phyloP scores from a whole-genome alignment of 2,888 invertebrate species.

The Phlogophora meticulosa region DNA sequence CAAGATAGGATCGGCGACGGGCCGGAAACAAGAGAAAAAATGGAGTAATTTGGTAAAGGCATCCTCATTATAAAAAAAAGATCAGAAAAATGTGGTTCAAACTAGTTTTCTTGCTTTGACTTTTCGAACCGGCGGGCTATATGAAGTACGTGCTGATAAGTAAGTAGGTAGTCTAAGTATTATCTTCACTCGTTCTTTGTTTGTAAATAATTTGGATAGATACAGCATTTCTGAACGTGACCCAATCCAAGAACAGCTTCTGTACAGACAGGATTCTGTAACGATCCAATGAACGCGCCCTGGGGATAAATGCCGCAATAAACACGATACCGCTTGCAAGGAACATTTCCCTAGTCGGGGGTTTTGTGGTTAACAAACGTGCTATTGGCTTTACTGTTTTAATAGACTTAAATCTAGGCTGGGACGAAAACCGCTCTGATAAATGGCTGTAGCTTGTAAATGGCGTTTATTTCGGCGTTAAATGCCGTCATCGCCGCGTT shows the following conservation, averaged over 20 bases:
- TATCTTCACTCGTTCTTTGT: slow-evolving; percentile 18
- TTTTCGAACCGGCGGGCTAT: not conserved
- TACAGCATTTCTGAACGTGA: slow-evolving; percentile 4
- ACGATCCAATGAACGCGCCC: slow-evolving; percentile 8
- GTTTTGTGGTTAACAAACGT: slow-evolving; percentile 18
- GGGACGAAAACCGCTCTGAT: not conserved
- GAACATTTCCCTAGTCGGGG: not conserved
- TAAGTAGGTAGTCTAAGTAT: too few relatives aligned
- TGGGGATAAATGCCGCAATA: slow-evolving; percentile 4
- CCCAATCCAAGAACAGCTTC: slow-evolving; percentile 2
- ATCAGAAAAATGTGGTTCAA: too few relatives aligned
- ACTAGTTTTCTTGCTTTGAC: not conserved
- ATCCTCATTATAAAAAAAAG: too few relatives aligned
- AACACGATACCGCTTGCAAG: slow-evolving; percentile 23
- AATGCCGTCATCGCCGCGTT: slow-evolving; percentile 5
- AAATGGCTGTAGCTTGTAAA: not conserved
- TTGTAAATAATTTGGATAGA: not conserved
- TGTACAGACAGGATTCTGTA: slow-evolving; percentile 1
- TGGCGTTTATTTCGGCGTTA: not conserved
- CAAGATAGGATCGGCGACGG: not conserved
- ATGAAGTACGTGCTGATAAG: not conserved
- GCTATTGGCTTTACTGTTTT: slow-evolving; percentile 5
- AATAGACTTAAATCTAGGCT: not conserved
- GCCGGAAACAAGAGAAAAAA: not conserved
- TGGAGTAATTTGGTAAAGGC: not conserved